Conservation (phyloP, 2,113 vertebrate genomes). For the Pyrgilauda ruficollis region DNA sequence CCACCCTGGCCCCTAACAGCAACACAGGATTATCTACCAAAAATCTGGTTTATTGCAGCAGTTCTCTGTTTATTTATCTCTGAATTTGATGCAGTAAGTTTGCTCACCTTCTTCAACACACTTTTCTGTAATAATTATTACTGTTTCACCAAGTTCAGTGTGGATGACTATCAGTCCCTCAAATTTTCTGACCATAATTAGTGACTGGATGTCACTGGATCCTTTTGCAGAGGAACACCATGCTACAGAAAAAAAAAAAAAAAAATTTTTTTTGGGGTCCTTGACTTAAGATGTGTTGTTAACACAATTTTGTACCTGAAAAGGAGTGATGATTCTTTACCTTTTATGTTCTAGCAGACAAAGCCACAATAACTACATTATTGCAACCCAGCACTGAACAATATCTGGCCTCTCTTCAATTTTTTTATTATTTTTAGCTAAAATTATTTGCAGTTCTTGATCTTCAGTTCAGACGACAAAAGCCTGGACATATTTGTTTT, state of each 20-base stretch:
- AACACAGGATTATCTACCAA: background rate
- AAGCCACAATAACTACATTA: background rate
- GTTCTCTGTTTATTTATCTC: background rate
- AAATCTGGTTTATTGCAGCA: background rate
- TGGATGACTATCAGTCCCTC: background rate
- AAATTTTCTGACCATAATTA: constrained; percentile 10
- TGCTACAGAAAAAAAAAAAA: background rate
- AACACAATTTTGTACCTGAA: background rate
- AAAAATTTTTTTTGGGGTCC: no score
- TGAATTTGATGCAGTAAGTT: background rate
- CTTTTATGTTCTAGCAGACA: background rate
- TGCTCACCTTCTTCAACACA: background rate
- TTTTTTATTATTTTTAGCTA: background rate
- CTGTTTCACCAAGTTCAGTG: background rate
- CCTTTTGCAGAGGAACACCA: background rate
- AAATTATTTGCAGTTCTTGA: background rate
- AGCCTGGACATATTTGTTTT: background rate
- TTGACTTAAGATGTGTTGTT: background rate
- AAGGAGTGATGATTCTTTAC: background rate
- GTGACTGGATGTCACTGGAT: background rate
- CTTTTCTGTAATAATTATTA: background rate
- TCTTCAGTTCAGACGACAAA: background rate
- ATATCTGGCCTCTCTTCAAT: background rate
- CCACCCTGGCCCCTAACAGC: background rate
- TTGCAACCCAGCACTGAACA: background rate